Conservation (phyloP, 2,888 invertebrate species). For the Cerastis rubricosa region DNA sequence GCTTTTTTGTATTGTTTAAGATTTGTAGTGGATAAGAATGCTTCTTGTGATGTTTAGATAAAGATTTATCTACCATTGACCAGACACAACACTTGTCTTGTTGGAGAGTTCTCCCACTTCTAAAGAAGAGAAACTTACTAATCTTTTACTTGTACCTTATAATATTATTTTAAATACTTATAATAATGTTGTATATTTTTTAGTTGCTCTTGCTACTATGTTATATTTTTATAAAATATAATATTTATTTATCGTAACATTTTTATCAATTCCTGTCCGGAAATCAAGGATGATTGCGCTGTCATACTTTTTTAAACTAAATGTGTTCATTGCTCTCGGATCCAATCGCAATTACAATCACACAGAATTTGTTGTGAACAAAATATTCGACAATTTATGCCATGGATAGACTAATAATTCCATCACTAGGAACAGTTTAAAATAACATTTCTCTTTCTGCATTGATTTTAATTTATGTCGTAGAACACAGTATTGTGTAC, state of each 20-base stretch:
- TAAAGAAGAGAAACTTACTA: neutral
- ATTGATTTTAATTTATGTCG: neutral
- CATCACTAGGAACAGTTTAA: neutral
- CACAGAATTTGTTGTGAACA: conserved; percentile 7
- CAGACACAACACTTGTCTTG: neutral
- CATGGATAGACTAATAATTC: neutral
- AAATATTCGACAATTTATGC: conserved; percentile 22
- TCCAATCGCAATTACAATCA: conserved; percentile 17
- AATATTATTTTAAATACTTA: neutral
- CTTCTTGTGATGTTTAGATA: neutral
- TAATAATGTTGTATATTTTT: neutral
- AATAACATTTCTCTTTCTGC: neutral
- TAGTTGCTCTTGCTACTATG: neutral
- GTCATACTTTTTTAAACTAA: conserved; percentile 18
- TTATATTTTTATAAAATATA: neutral
- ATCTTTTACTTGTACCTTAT: neutral
- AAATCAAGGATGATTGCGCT: conserved; percentile 36
- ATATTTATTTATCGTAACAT: conserved; percentile 6
- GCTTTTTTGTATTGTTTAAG: conserved; percentile 16
- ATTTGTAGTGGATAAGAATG: neutral
- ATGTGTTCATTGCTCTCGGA: conserved; percentile 12
- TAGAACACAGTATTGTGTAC: neutral
- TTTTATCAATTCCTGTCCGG: conserved; percentile 54
- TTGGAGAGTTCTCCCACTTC: neutral
- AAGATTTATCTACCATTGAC: neutral